phyloP scores from a whole-genome alignment of 2,888 invertebrate genomes.

The Subacronicta megacephala region DNA sequence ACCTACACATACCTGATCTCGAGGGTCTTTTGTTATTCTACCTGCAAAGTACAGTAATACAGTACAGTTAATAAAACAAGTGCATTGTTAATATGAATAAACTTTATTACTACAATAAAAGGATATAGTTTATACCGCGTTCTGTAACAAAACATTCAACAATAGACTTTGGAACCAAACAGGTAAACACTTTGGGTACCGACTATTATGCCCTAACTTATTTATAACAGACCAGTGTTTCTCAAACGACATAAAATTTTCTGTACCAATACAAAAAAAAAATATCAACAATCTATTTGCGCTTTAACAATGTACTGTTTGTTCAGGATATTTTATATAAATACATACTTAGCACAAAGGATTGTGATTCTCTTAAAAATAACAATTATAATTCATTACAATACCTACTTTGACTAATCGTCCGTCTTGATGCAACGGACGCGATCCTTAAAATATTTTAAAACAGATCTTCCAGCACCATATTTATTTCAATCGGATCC shows the following conservation, averaged over 20 bases:
- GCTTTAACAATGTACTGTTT: conserved; percentile 58
- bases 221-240: conserved; percentile 84
- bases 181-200: conserved; percentile 85
- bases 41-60: no score
- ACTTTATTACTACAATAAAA: conserved; percentile 89
- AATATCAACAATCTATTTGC: conserved; percentile 61
- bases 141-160: conserved; percentile 87
- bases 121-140: conserved; percentile 83
- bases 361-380: conserved; percentile 66
- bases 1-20: no score
- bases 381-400: conserved; percentile 64
- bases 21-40: no score
- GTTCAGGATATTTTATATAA: conserved; percentile 48
- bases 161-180: conserved; percentile 87
- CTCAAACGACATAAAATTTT: conserved; percentile 73
- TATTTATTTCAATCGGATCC: conserved; percentile 66
- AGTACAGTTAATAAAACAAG: conserved; percentile 55
- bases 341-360: conserved; percentile 63
- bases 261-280: conserved; percentile 55
- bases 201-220: conserved; percentile 85
- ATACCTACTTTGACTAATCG: conserved; percentile 71
- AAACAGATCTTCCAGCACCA: conserved; percentile 88
- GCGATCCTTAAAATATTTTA: conserved; percentile 70
- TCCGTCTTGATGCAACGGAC: conserved; percentile 65
- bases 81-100: conserved; percentile 82